Base-by-base conservation (phyloP, 2,888 invertebrate genomes). In the Drosophila suboccidentalis region DNA sequence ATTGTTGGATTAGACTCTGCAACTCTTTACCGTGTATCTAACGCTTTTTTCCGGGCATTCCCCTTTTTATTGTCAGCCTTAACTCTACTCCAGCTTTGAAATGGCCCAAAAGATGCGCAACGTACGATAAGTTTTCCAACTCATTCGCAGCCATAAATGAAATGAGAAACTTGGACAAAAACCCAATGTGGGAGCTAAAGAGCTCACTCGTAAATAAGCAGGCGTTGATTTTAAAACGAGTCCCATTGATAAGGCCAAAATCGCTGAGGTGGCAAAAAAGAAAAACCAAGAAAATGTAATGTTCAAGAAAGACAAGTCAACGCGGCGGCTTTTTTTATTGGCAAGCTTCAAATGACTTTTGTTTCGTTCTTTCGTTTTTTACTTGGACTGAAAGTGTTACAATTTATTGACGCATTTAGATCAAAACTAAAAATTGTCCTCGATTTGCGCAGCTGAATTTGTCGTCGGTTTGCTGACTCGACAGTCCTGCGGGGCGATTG, bases 381-480 rank as follows among this genome's bases (percentile, higher is more conserved):
- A 9, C 13, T 44, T 22, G 59, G 69, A 64, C 80, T 71, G 78
- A 88, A 87, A 87, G 86, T 87, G 88, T 86, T 86, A 76, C 61
- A 89, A 89, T 88, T 88, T 89, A 89, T 84, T 80, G 82, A 77
- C 82, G 80, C 87, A 88, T 89, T 88, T 86, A 88, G 86, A 86
- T 86, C 87, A 81, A 89, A 86, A 83, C 88, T 86, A 78, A 83
- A 83, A 88, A 86, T 82, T 88, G 78, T 78, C 39, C 63, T 61
- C 71, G 67, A 74, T 78, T 73, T 82, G 70, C 71, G 49, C 38
- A 39, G 53, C 63, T 46, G 49, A 74, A 32, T 60, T 72, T 67
- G 22, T 29, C 29, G 29, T 68, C 65, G 15, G 26, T 26, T 26
- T 70, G 83, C 86, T 80, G 87, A 83, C 19, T 86, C 74, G 66